Evolutionary conservation across 2,888 invertebrate species (phyloP).

Genomic region (Agapostemon virescens): DNA sequence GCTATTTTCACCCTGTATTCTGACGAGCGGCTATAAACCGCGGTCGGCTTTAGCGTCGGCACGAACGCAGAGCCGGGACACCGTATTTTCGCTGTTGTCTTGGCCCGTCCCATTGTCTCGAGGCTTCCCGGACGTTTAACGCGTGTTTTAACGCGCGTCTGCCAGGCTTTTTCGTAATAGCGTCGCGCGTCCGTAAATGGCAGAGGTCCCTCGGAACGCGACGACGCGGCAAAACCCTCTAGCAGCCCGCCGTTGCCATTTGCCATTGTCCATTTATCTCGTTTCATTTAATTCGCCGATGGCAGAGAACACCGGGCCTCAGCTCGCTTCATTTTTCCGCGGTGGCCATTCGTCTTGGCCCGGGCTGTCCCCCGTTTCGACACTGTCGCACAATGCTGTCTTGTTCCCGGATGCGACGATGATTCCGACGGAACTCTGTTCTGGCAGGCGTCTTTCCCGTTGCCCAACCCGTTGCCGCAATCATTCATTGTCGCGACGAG

Average conservation of each 20-base stretch:
- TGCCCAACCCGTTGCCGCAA: conserved; percentile 4
- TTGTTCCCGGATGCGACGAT: conserved; percentile 7
- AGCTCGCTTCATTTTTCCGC: neutral
- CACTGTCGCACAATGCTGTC: conserved; percentile 10
- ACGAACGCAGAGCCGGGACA: neutral
- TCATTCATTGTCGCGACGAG: neutral
- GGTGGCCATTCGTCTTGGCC: conserved; percentile 26
- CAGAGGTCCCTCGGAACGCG: neutral
- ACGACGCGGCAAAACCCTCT: neutral
- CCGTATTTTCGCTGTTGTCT: neutral
- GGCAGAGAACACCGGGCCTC: neutral
- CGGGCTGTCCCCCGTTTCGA: conserved; percentile 24
- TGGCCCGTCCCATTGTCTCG: conserved; percentile 1
- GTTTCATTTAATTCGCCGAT: neutral
- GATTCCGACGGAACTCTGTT: neutral
- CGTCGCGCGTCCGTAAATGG: neutral
- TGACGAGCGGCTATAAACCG: neutral
- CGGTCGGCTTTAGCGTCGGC: neutral
- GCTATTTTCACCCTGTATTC: neutral
- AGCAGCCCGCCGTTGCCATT: neutral
- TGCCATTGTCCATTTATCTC: neutral
- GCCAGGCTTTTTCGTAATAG: conserved; percentile 1
- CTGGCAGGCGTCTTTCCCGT: conserved; percentile 23
- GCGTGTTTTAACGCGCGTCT: neutral
- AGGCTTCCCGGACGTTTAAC: neutral